Evolutionary conservation across 2,888 invertebrate species (phyloP), one percentile per base, ranked within the genome.

Genomic region (Cryptocephalus moraei): DNA sequence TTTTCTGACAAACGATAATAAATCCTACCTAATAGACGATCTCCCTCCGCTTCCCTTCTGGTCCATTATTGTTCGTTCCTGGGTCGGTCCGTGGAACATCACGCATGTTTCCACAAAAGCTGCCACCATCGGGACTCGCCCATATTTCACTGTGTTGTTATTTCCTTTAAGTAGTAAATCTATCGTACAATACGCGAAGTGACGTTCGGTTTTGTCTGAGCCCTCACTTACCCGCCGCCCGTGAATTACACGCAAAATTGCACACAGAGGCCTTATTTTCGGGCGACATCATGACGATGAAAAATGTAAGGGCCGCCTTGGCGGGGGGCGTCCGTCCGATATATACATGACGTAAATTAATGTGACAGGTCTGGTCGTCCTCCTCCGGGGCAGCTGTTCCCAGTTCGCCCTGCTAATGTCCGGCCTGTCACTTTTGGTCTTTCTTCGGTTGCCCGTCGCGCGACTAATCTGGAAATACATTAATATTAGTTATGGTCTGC

Each of bases 401-500:
- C 53, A 46, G 54, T 54, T 56, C 57, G 59, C 57, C 56, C 59
- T 52, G 53, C 55, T 60, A 63, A 63, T 65, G 65, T 66, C 65
- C 65, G 64, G 64, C 62, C 62, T 65, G 65, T 62, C 65, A 62
- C 62, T 63, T 62, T 57, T 45, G 54, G 47, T 49, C 51, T 53
- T 60, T 58, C 48, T 48, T 38, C 13, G 11, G 62, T 59, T 52
- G 53, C 62, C 62, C 54, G 60, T 60, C 58, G 53, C 62, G 62
- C 57, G 60, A 62, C 67, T 65, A 68, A 69, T 69, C 65, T 62
- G 61, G 64, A 33, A 68, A 68, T 68, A 66, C 66, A 69, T 67
- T 64, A 62, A 64, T 64, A 66, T 70, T 68, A 68, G 69, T 67
- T 66, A 67, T 68, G 68, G 68, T 63, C 63, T 67, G 60, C 57